These are phyloP conservation scores for Hippasteria phrygiana DNA, from an alignment of 53 echinoderm and acorn worm species.

Conservation along the genomic window DNA sequence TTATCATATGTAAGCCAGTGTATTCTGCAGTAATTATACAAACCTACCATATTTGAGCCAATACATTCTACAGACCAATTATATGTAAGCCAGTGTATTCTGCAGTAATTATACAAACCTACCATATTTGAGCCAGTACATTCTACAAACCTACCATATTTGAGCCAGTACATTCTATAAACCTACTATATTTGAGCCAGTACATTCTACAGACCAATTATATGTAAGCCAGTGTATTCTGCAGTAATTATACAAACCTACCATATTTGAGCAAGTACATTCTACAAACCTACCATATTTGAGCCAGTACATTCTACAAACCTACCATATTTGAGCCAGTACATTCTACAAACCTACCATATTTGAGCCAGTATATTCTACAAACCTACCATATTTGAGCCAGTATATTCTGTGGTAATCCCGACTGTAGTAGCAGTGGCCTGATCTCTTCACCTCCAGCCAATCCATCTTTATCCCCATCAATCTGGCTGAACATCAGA, in stretches of 20 bases:
- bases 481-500: conserved; percentile 86
- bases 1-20: conserved; percentile 94
- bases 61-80: conserved; percentile 67
- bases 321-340: conserved; percentile 78
- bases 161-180: too few relatives aligned
- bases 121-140: too few relatives aligned
- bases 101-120: too few relatives aligned
- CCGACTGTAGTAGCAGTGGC: conserved; percentile 80
- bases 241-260: not conserved
- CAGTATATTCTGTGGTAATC: conserved; percentile 85
- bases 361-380: conserved; percentile 55
- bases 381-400: conserved; percentile 96
- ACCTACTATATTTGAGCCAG: too few relatives aligned
- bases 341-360: conserved; percentile 76
- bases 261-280: conserved; percentile 57
- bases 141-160: too few relatives aligned
- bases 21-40: conserved; percentile 64
- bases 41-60: too few relatives aligned
- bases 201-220: too few relatives aligned
- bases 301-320: conserved; percentile 81
- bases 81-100: conserved; percentile 89
- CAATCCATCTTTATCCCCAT: conserved; percentile 80
- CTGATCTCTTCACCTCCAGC: conserved; percentile 92
- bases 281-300: conserved; percentile 78
- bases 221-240: not conserved